Percentiles rank a stretch among this genome's conserved stretches.
Evolutionary conservation across 2,888 invertebrate genomes (phyloP).

Genomic region (Parnassius orleans): DNA sequence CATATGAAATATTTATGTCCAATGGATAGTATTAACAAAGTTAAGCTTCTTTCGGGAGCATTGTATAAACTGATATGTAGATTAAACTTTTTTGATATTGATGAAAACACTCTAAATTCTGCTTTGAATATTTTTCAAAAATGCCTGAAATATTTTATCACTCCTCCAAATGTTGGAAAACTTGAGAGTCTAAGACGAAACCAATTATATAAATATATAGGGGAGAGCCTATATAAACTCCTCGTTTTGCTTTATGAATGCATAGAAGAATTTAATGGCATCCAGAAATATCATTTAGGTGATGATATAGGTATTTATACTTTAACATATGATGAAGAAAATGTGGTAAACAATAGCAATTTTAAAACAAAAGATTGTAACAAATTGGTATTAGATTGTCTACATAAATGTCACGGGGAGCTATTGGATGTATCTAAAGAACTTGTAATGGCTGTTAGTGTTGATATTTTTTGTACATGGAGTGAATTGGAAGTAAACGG

Average conservation of each 20-base stretch:
- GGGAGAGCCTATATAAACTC: constrained; percentile 48
- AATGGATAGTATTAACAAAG: constrained; percentile 46
- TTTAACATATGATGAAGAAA: constrained; percentile 48
- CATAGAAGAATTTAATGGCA: constrained; percentile 41
- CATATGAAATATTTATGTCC: constrained; percentile 62
- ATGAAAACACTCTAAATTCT: constrained; percentile 38
- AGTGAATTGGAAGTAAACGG: constrained; percentile 64
- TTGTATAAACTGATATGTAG: constrained; percentile 57
- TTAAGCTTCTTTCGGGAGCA: constrained; percentile 48
- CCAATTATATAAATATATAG: constrained; percentile 56
- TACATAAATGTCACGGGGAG: constrained; percentile 49
- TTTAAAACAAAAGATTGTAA: constrained; percentile 45
- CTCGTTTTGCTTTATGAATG: constrained; percentile 48
- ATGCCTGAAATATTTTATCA: constrained; percentile 53
- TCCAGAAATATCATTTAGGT: constrained; percentile 41
- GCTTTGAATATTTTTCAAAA: constrained; percentile 51
- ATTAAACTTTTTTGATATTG: constrained; percentile 51
- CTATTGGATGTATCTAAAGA: constrained; percentile 57
- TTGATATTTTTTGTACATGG: constrained; percentile 72
- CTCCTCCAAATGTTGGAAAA: constrained; percentile 55
- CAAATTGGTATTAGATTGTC: constrained; percentile 46
- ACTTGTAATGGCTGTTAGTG: constrained; percentile 63
- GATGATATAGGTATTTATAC: constrained; percentile 48
- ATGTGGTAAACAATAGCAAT: constrained; percentile 35
- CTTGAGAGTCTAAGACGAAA: constrained; percentile 49